phyloP scores from a whole-genome alignment of 1,140 invertebrate species.

The Samia ricini region DNA sequence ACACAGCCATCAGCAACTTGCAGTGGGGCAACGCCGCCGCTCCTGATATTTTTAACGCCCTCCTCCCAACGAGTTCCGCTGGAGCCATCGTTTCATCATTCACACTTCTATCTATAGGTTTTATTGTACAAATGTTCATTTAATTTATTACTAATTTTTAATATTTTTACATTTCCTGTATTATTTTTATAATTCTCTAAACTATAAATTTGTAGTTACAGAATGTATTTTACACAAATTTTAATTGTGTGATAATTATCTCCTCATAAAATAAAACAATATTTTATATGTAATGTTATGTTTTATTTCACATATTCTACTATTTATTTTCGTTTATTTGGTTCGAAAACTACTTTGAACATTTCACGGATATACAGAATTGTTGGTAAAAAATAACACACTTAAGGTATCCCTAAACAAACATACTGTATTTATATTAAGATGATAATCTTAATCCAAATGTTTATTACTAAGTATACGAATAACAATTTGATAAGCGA shows the following conservation, averaged over 20 bases:
- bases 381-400: too few species aligned
- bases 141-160: conserved; percentile 22
- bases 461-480: too few species aligned
- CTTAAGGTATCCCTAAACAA: too few species aligned
- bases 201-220: background rate
- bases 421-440: too few species aligned
- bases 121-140: conserved; percentile 24
- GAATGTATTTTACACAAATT: background rate
- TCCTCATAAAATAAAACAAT: too few species aligned
- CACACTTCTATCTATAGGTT: conserved; percentile 35
- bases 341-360: too few species aligned
- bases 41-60: conserved; percentile 30
- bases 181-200: background rate
- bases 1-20: conserved; percentile 41
- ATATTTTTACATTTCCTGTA: background rate
- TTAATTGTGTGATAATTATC: background rate
- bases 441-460: too few species aligned
- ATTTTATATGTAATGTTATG: too few species aligned
- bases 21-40: conserved; percentile 50
- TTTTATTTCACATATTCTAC: too few species aligned
- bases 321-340: too few species aligned
- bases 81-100: conserved; percentile 36
- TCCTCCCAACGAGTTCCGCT: conserved; percentile 35
- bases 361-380: too few species aligned
- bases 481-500: too few species aligned